Percentiles rank a stretch among this genome's conserved stretches.
These are phyloP conservation scores for Thera britannica DNA, from an alignment of 2,888 invertebrate species.

Conservation along the genomic window DNA sequence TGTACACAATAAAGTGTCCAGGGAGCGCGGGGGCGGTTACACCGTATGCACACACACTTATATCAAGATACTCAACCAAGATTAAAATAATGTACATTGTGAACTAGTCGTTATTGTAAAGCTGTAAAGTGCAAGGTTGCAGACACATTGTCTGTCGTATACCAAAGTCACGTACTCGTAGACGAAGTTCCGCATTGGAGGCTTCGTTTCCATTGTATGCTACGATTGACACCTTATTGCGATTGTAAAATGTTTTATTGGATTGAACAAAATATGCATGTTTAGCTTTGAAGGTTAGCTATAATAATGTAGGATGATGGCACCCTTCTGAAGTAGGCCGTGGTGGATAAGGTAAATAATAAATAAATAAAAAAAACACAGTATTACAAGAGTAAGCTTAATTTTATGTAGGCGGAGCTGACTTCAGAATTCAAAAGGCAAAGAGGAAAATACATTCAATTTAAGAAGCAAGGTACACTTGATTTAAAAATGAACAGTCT, in stretches of 20 bases:
- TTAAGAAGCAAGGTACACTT: too few relatives aligned
- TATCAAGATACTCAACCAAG: constrained; percentile 40
- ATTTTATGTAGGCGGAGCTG: too few relatives aligned
- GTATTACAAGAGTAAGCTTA: too few relatives aligned
- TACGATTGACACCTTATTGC: constrained; percentile 38
- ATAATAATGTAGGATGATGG: constrained; percentile 4
- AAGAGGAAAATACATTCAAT: too few relatives aligned
- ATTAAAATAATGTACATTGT: constrained; percentile 31
- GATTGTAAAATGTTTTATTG: constrained; percentile 24
- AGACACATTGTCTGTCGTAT: constrained; percentile 32
- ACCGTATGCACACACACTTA: constrained; percentile 41
- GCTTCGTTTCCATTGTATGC: constrained; percentile 49
- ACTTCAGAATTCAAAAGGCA: too few relatives aligned
- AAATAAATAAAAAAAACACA: too few relatives aligned
- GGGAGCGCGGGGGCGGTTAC: constrained; percentile 42
- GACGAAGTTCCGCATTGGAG: constrained; percentile 54
- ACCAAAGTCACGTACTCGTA: constrained; percentile 56
- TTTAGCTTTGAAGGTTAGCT: constrained; percentile 17
- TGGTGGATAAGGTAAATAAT: too few relatives aligned
- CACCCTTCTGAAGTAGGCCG: not conserved
- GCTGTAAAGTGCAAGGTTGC: constrained; percentile 36
- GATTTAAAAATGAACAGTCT: too few relatives aligned
- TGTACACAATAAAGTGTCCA: constrained; percentile 42
- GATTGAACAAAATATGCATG: constrained; percentile 15
- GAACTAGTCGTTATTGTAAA: constrained; percentile 35